Percentiles rank a stretch among this genome's conserved stretches.
Conservation (phyloP, 2,113 vertebrate species). For the Syrrhaptes paradoxus region DNA sequence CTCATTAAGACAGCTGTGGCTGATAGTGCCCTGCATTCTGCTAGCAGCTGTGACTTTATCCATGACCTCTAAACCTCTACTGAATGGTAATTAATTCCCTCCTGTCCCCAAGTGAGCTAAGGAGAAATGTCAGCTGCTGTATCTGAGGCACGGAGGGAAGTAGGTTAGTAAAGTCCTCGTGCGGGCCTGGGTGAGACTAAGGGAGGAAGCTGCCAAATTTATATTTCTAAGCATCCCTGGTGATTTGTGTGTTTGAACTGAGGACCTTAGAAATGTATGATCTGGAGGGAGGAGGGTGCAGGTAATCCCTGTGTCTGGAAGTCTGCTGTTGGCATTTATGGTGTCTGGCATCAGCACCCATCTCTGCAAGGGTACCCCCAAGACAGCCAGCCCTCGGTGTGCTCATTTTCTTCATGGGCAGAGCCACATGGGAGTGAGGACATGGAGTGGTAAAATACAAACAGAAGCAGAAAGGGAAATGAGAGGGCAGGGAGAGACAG, state of each 20-base stretch:
- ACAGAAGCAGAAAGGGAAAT: background rate
- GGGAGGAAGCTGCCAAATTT: background rate
- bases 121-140: background rate
- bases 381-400: background rate
- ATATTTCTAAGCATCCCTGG: background rate
- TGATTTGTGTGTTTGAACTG: background rate
- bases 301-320: background rate
- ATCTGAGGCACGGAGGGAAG: background rate
- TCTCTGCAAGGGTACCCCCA: background rate
- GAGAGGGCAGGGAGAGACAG: background rate
- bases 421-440: background rate
- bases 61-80: slow-evolving; percentile 15
- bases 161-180: background rate
- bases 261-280: background rate
- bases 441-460: background rate
- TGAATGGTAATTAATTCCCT: slow-evolving; percentile 23
- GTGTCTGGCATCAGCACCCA: background rate
- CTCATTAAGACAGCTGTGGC: background rate
- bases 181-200: background rate
- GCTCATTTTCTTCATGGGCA: background rate
- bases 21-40: background rate
- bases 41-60: background rate
- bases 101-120: background rate
- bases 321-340: background rate
- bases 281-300: background rate